phyloP scores from a whole-genome alignment of 2,888 invertebrate genomes.

The Therioaphis trifolii region DNA sequence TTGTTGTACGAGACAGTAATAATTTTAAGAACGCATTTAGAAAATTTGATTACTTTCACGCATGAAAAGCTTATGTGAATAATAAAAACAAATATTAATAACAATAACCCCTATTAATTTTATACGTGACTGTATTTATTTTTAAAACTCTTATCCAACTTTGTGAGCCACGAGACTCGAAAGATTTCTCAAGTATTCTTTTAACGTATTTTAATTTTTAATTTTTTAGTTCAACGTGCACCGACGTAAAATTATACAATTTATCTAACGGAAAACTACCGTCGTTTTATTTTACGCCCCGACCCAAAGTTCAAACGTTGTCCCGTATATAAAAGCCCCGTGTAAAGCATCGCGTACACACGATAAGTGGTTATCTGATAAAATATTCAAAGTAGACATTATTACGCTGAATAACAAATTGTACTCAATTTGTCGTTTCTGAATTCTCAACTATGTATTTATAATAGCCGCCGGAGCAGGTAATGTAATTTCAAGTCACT shows the following conservation, averaged over 20 bases:
- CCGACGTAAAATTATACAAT: neutral
- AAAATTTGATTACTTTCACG: neutral
- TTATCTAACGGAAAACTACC: neutral
- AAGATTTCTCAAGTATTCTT: neutral
- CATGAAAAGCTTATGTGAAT: neutral
- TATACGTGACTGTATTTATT: neutral
- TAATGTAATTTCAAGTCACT: neutral
- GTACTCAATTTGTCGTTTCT: neutral
- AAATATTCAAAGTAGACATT: neutral
- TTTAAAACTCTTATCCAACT: neutral
- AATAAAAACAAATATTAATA: neutral
- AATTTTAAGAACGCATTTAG: neutral
- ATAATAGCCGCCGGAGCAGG: neutral
- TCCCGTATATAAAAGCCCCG: neutral
- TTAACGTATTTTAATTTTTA: neutral
- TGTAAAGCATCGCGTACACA: neutral
- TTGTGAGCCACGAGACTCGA: neutral
- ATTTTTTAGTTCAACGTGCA: neutral
- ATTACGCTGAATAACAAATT: neutral
- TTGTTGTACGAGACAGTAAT: neutral
- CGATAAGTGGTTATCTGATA: neutral
- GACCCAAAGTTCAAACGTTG: neutral
- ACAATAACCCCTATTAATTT: neutral
- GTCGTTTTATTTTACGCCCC: neutral
- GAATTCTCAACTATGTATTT: neutral